These are phyloP conservation scores for Conops quadrifasciatus DNA, from an alignment of 2,888 invertebrate species.

Conservation along the genomic window DNA sequence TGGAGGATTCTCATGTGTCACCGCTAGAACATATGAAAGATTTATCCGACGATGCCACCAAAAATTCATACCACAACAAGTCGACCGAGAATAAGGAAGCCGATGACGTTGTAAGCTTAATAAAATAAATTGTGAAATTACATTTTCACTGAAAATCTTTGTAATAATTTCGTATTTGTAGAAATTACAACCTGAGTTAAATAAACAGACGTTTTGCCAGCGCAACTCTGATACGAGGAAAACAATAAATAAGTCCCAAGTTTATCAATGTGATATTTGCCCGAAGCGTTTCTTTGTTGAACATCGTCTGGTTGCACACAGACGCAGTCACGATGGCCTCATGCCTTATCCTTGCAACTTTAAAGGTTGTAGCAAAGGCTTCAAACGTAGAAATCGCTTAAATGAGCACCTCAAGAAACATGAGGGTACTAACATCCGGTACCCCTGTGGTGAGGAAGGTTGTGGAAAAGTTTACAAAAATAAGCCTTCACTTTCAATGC, in stretches of 20 bases:
- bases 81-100: too few relatives aligned
- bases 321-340: constrained; percentile 52
- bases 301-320: constrained; percentile 50
- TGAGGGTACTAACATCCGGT: constrained; percentile 43
- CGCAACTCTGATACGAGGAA: background rate
- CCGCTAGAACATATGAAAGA: background rate
- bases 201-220: background rate
- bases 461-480: constrained; percentile 54
- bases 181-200: background rate
- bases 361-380: constrained; percentile 49
- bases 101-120: background rate
- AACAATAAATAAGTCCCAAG: constrained; percentile 16
- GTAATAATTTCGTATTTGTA: background rate
- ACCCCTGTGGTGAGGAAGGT: constrained; percentile 47
- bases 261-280: constrained; percentile 50
- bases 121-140: background rate
- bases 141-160: background rate
- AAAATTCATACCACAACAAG: too few relatives aligned
- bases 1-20: background rate
- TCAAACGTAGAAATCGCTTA: constrained; percentile 48
- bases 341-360: constrained; percentile 52
- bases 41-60: too few relatives aligned
- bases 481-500: constrained; percentile 53
- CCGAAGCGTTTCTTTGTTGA: constrained; percentile 45
- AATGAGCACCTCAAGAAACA: constrained; percentile 52